Conservation (phyloP, 2,113 vertebrate species). For the Cyanoliseus patagonus region DNA sequence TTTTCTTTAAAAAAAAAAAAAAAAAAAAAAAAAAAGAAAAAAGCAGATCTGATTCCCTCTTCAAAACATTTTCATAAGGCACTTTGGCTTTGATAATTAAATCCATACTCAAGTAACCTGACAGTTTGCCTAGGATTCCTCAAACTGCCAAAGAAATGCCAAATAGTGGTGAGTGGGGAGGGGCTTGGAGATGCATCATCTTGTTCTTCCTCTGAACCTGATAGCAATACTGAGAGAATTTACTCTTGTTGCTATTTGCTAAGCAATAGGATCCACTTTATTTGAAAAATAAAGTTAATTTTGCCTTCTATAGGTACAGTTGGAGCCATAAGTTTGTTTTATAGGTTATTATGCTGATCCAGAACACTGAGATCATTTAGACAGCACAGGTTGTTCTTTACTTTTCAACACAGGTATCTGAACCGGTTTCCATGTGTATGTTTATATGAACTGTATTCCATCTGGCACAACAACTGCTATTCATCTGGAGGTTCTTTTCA, state of each 20-base stretch:
- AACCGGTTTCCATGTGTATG: not conserved
- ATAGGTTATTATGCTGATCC: not conserved
- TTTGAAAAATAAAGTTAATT: not conserved
- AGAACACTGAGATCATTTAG: not conserved
- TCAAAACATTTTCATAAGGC: not conserved
- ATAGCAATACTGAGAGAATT: not conserved
- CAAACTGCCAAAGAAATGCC: not conserved
- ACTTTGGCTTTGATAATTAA: constrained; percentile 11
- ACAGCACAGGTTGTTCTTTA: constrained; percentile 13
- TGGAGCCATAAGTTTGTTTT: not conserved
- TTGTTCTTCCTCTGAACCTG: not conserved
- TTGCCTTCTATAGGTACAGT: not conserved
- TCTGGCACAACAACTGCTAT: constrained; percentile 11
- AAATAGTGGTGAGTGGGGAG: not conserved
- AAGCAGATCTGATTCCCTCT: not conserved
- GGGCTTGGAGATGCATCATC: not conserved
- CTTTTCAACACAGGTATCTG: not conserved
- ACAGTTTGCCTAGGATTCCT: not conserved
- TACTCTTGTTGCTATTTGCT: not conserved
- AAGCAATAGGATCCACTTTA: not conserved
- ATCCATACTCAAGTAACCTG: not conserved
- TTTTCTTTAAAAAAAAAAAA: not conserved
- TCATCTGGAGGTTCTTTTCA: constrained; percentile 36
- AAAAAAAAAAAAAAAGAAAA: not conserved
- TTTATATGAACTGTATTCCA: constrained; percentile 31